These are phyloP conservation scores for Struthio camelus DNA, from an alignment of 2,113 vertebrate species.

Conservation along the genomic window DNA sequence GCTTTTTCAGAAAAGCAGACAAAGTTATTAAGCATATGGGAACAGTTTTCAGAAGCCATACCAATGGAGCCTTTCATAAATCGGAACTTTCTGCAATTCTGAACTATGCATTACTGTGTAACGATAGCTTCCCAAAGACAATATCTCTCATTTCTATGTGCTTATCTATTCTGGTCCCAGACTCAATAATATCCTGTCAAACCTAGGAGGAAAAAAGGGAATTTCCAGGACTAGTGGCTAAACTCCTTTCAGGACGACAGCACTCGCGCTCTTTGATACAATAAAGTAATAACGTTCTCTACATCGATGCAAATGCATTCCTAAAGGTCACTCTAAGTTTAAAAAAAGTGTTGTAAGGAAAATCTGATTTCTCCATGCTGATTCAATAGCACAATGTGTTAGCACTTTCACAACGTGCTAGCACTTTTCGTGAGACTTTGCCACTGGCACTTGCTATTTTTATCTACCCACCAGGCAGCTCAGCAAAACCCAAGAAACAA, in stretches of 20 bases:
- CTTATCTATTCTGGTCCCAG: slow-evolving; percentile 9
- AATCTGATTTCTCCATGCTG: slow-evolving; percentile 67
- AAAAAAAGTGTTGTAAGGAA: slow-evolving; percentile 37
- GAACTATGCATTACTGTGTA: slow-evolving; percentile 16
- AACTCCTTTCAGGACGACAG: neutral
- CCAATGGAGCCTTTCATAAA: neutral
- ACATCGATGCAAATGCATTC: slow-evolving; percentile 9
- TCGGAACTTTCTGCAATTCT: neutral
- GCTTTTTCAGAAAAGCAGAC: slow-evolving; percentile 11
- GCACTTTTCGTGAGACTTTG: slow-evolving; percentile 53
- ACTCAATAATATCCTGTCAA: neutral
- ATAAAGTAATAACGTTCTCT: neutral
- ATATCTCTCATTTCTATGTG: neutral
- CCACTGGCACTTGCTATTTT: slow-evolving; percentile 70
- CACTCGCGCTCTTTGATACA: neutral
- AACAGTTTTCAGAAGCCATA: neutral
- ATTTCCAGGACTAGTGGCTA: neutral
- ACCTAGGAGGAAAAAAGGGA: neutral
- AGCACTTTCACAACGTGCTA: slow-evolving; percentile 41
- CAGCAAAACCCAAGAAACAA: slow-evolving; percentile 65
- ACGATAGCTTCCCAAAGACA: slow-evolving; percentile 39
- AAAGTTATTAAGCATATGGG: neutral
- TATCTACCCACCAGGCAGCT: slow-evolving; percentile 64
- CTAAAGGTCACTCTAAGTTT: slow-evolving; percentile 63
- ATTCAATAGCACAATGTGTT: slow-evolving; percentile 63